Base-by-base conservation (phyloP, 2,888 invertebrate genomes). In the Acleris emargana region DNA sequence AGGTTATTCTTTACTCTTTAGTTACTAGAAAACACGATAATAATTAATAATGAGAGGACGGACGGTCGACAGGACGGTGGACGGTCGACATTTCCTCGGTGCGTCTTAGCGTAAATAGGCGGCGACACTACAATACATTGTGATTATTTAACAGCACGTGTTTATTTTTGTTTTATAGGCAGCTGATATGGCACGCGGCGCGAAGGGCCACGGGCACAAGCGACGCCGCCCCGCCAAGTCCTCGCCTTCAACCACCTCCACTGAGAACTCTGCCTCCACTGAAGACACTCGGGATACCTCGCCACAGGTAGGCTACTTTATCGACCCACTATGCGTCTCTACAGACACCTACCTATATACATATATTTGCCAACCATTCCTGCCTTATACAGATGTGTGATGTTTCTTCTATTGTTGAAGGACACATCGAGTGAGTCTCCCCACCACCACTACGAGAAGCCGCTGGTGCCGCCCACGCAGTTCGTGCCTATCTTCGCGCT, bases 401-500 rank as follows among this genome's bases (percentile, higher is more conserved):
- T 47, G 6, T 51, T 51, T 17, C 6, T 22, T 7, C 9, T 17
- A 16, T 1, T 16, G 17, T 62, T 72, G 0, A 80, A 91, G 91
- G 91, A 90, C 71, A 91, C 90, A 3, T 89, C 89, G 51, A 89
- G 89, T 71, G 88, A 90, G 50, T 91, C 91, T 0, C 83, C 86
- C 0, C 86, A 83, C 68, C 84, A 84, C 25, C 87, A 87, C 68
- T 84, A 87, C 67, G 85, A 86, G 68, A 87, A 89, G 61, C 88
- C 88, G 69, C 81, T 81, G 16, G 73, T 77, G 28, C 78, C 82
- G 7, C 78, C 81, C 0, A 67, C 84, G 55, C 89, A 90, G 62
- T 88, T 94, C 58, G 95, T 98, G 57, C 98, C 98, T 0, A 96
- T 98, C 47, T 98, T 98, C 85, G 98, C 97, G 3, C 91, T 98